Base-by-base conservation (phyloP, 1,140 invertebrate species). In the Drosophila auraria region DNA sequence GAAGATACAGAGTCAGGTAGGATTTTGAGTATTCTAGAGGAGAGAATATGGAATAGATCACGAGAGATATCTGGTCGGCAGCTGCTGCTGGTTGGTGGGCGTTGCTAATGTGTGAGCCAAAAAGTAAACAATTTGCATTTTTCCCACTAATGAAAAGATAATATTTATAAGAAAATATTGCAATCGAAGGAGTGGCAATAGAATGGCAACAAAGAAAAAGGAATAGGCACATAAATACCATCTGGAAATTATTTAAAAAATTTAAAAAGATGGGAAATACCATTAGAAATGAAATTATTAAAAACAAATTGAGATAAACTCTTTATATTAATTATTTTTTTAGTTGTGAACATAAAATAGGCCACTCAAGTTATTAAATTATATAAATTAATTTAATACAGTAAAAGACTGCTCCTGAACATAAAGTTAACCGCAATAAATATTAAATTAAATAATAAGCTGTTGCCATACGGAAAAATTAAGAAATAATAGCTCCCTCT, bases 81-180 rank as follows among this genome's bases (percentile, higher is more conserved):
- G 68, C 77, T 80, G 54, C 36, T 57, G 54, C 54, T 5, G 54
- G 33, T 56, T 38, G 80, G 80, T 73, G 80, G 81, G 81, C 82
- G 81, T 83, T 61, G 15, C 66, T 56, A 65, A 61, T 78, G 65
- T 68, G 62, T 72, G 50, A 62, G 58, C 73, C 56, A 73, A 71
- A 82, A 70, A 45, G 47, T 62, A 76, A 82, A 74, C 77, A 78
- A 84, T 84, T 84, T 84, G 82, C 78, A 84, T 84, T 77, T 84
- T 77, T 51, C n/a, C 42, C 20, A 36, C 45, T 84, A 84, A 84
- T 84, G 82, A 84, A 84, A 84, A 74, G 58, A 84, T 38, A 84
- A 84, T 84, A 84, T 84, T 84, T 84, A 58, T 56, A 38, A 23
- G 50, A 53, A 33, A 82, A 60, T 51, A 73, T 50, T n/a, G 20